phyloP scores from a whole-genome alignment of 2,888 invertebrate genomes.

The Cylindroiulus punctatus region DNA sequence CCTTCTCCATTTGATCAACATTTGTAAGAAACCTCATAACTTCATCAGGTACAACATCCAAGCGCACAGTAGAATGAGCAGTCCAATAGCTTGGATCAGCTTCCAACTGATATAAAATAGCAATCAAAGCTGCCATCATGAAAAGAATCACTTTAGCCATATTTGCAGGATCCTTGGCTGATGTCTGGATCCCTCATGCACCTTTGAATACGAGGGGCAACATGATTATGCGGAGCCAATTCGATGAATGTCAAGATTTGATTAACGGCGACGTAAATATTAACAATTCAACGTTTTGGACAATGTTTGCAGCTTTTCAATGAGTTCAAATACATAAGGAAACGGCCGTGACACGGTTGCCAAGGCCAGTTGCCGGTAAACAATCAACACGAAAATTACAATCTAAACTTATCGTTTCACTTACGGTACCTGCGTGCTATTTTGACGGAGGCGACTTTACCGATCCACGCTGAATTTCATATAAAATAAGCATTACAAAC shows the following conservation, averaged over 20 bases:
- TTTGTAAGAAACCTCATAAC: conserved; percentile 49
- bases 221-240: too few species aligned
- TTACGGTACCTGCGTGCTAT: neutral
- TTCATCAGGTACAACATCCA: conserved; percentile 50
- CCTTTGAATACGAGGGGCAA: too few species aligned
- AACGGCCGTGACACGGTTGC: neutral
- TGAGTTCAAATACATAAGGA: too few species aligned
- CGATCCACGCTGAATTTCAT: neutral
- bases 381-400: neutral
- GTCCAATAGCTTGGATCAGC: conserved; percentile 44
- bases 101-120: conserved; percentile 49
- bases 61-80: conserved; percentile 49
- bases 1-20: conserved; percentile 51
- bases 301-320: too few species aligned
- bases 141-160: conserved; percentile 44
- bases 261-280: too few species aligned
- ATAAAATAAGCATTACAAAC: neutral
- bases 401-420: neutral
- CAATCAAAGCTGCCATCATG: conserved; percentile 32
- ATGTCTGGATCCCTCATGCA: neutral
- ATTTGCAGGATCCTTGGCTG: conserved; percentile 36
- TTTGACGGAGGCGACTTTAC: neutral
- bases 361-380: neutral
- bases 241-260: too few species aligned
- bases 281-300: too few species aligned